Evolutionary conservation across 2,797 vertebrate genomes (phyloP), one percentile per base, ranked within the genome.

Genomic region (Peromyscus melanophrys): DNA sequence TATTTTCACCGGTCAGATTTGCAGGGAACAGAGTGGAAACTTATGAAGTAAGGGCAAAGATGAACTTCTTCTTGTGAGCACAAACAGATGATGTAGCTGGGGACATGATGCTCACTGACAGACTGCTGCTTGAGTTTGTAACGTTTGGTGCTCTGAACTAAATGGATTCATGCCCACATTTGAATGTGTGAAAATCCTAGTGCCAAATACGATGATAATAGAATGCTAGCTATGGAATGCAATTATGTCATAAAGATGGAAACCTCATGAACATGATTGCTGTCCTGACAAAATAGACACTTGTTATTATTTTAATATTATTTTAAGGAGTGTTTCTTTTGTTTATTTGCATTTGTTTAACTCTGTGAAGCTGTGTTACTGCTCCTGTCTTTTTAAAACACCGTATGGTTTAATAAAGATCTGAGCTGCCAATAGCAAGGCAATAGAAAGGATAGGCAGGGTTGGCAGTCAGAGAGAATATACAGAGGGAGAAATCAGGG

Each of bases 11-110:
- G 31, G 49, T 46, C 59, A 57, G 10, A 67, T 46, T 77, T 65
- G 6, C 13, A 40, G 40, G 34, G 1, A 29, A 14, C 27, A 57
- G 40, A 77, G 46, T 3, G 1, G 52, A 13, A 67, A n/a, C 3
- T 29, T 31, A 52, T 23, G 9, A 77, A 25, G 19, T 13, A 27
- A 69, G 1, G 29, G 25, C 25, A 67, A 57, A 49, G 34, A 12
- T 34, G 49, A 84, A 69, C 1, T 6, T 34, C 31, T 83, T 82
- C 31, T 37, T 49, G 31, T 21, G 37, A 73, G 4, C 6, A 89
- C 10, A 37, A 37, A 8, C 4, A 0, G 2, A 55, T 49, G 11
- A 4, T 11, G 8, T 8, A 92, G 6, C 5, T 34, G 34, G 2
- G 27, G 25, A n/a, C 6, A 0, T 2, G 9, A 14, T 90, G 17